A percentile compares a stretch with the other conserved stretches of the same genome.
phyloP scores from a whole-genome alignment of 2,797 vertebrate genomes.

The Coracias cyanogaster region DNA sequence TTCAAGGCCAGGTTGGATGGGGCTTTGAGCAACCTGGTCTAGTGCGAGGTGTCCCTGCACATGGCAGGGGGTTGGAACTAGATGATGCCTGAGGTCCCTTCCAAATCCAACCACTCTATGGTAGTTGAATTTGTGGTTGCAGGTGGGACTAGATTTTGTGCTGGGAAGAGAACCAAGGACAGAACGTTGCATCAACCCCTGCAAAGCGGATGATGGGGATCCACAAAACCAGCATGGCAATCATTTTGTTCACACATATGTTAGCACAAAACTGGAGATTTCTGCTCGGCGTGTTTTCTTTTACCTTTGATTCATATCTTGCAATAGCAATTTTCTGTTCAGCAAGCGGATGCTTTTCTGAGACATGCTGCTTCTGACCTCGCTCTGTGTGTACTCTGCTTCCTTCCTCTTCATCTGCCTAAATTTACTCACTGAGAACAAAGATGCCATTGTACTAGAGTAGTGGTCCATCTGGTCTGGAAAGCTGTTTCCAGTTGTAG shows the following conservation, averaged over 20 bases:
- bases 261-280: neutral
- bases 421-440: constrained; percentile 48
- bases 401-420: constrained; percentile 50
- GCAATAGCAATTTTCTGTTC: neutral
- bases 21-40: too few species aligned
- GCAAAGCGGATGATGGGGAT: neutral
- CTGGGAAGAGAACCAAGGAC: neutral
- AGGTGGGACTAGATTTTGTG: neutral
- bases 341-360: neutral
- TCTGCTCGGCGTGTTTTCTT: neutral
- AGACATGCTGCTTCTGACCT: neutral
- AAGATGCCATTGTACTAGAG: constrained; percentile 25
- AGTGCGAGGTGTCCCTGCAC: too few species aligned
- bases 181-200: neutral
- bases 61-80: too few species aligned
- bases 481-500: constrained; percentile 5
- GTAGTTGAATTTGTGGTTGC: neutral
- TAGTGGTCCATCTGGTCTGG: constrained; percentile 20
- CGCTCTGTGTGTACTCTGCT: neutral
- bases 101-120: too few species aligned
- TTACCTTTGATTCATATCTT: neutral
- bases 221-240: neutral
- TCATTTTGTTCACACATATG: neutral
- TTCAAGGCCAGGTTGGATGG: too few species aligned
- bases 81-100: too few species aligned